Base-by-base conservation (phyloP, 2,797 vertebrate species). In the Pipistrellus pipistrellus region DNA sequence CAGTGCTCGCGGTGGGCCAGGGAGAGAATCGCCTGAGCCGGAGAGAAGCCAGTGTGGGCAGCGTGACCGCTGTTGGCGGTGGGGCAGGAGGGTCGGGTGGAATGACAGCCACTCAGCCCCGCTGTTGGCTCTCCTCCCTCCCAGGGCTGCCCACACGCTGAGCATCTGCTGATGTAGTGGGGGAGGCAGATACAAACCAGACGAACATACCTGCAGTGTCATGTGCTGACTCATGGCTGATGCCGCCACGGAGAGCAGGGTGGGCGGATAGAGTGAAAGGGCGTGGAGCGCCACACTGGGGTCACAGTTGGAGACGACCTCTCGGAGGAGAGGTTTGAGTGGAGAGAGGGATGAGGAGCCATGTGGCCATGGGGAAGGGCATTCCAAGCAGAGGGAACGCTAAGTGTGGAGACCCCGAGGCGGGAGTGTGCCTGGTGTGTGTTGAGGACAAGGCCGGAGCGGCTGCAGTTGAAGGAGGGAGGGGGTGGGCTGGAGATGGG, bases 381-480 rank as follows among this genome's bases (percentile, higher is more conserved):
- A 4, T 55, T 18, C 23, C 18, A 12, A 6, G 27, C 41, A 32
- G 55, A 75, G 85, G 27, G 23, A 7, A 6, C 8, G 1, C 2
- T 25, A 3, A 1, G 14, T 1, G 4, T 13, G 0, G 46, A 72
- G 23, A 35, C 20, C 38, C 32, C 2, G 44, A 30, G 78, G 25
- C 2, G 0, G 25, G 41, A 6, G 27, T 2, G 1, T 41, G 41
- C 53, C 84, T 12, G 1, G 2, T 1, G 4, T 4, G 14, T 5
- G 4, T 20, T 8, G 73, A 72, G 23, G 90, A 8, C 13, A 0
- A 38, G 78, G 46, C 75, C 51, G 1, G 35, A 1, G 64, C 30
- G 85, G 44, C 38, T 53, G 51, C 76, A 1, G 17, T 2, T 21
- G 38, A 48, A n/a, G 30, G 6, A 8, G 25, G 7, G 0, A 14